phyloP scores from a whole-genome alignment of 1,140 invertebrate genomes.

The Eumeta japonica region DNA sequence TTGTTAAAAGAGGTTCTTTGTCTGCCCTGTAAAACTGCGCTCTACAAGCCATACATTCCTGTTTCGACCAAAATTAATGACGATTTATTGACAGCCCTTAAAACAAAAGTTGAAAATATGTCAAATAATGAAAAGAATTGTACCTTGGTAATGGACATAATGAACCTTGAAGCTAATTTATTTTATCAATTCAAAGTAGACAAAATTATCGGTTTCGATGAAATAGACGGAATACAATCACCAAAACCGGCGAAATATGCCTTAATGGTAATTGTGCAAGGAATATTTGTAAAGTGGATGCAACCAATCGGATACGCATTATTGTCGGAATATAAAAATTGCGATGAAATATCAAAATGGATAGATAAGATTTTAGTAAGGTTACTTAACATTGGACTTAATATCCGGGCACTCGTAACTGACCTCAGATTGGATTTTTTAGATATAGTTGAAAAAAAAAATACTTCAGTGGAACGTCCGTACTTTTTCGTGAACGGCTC shows the following conservation, averaged over 20 bases:
- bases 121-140: conserved; percentile 15
- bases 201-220: conserved; percentile 18
- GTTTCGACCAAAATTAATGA: conserved; percentile 12
- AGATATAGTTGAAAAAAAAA: conserved; percentile 5
- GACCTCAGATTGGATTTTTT: conserved; percentile 12
- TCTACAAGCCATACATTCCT: conserved; percentile 9
- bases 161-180: conserved; percentile 13
- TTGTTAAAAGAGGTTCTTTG: conserved; percentile 10
- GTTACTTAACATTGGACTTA: conserved; percentile 12
- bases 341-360: conserved; percentile 10
- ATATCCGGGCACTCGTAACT: conserved; percentile 12
- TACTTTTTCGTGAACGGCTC: conserved; percentile 9
- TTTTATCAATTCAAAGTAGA: conserved; percentile 18
- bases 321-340: conserved; percentile 11
- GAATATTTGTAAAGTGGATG: conserved; percentile 16
- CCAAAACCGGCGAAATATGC: conserved; percentile 11
- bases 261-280: conserved; percentile 12
- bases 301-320: conserved; percentile 15
- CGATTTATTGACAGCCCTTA: conserved; percentile 8
- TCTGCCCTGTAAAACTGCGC: conserved; percentile 8
- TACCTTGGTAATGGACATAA: conserved; percentile 10
- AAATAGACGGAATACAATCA: conserved; percentile 15
- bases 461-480: conserved; percentile 7
- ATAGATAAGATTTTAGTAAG: conserved; percentile 14
- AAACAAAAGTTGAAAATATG: conserved; percentile 14